Percentiles rank a stretch among this genome's conserved stretches.
These are phyloP conservation scores for Orius laevigatus DNA, from an alignment of 1,140 invertebrate genomes.

Conservation along the genomic window DNA sequence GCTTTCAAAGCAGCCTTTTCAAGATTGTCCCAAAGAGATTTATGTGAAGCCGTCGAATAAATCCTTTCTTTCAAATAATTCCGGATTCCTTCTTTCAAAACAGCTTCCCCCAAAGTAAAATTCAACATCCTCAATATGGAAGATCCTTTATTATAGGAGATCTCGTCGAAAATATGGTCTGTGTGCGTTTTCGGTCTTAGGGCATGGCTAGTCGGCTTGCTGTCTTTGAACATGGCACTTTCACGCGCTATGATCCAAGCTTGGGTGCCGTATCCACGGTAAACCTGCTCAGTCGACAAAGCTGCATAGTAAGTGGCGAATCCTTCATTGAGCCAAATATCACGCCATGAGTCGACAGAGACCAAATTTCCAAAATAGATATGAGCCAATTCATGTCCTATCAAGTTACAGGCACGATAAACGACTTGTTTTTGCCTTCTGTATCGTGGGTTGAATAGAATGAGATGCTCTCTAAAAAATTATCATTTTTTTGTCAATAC, in stretches of 20 bases:
- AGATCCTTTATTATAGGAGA: slow-evolving; percentile 11
- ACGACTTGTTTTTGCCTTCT: slow-evolving; percentile 21
- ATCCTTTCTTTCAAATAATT: slow-evolving; percentile 33
- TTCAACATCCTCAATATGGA: slow-evolving; percentile 63
- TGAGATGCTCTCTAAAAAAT: slow-evolving; percentile 9
- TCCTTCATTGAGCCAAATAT: slow-evolving; percentile 40
- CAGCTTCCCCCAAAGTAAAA: slow-evolving; percentile 47
- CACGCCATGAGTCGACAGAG: slow-evolving; percentile 28
- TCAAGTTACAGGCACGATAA: slow-evolving; percentile 24
- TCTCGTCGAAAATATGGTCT: slow-evolving; percentile 3
- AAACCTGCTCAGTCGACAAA: slow-evolving; percentile 15
- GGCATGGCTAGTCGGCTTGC: neutral
- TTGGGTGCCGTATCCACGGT: slow-evolving; percentile 1
- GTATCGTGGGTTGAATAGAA: slow-evolving; percentile 8
- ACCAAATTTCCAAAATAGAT: slow-evolving; percentile 33
- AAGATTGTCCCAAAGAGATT: slow-evolving; percentile 15
- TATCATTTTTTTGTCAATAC: neutral
- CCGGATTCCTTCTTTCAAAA: slow-evolving; percentile 48
- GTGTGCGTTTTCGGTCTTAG: neutral
- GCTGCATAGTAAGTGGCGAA: slow-evolving; percentile 33
- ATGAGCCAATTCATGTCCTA: slow-evolving; percentile 36
- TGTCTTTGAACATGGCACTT: neutral
- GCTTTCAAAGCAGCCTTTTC: slow-evolving; percentile 1
- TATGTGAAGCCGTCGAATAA: slow-evolving; percentile 11
- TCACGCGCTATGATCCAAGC: slow-evolving; percentile 3